Percentiles rank a stretch among this genome's conserved stretches.
Conservation (phyloP, 2,113 vertebrate species). For the Cricetomys ansorgei region DNA sequence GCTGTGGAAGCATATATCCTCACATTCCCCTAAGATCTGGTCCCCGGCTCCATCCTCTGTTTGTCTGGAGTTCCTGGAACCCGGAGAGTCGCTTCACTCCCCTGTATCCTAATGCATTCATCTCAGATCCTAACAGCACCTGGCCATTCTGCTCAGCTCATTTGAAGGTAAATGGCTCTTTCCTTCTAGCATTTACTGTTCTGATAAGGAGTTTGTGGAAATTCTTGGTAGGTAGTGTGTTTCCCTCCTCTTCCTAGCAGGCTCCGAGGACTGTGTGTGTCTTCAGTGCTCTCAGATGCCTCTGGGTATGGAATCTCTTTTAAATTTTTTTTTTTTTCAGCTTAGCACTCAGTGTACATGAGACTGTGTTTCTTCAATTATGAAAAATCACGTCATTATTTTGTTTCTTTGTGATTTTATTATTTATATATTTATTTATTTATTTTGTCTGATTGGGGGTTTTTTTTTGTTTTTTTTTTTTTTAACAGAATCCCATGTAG, state of each 20-base stretch:
- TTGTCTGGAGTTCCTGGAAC: background rate
- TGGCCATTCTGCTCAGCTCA: background rate
- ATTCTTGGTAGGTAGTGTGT: slow-evolving; percentile 56
- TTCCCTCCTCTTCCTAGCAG: background rate
- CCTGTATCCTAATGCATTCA: background rate
- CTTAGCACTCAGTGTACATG: background rate
- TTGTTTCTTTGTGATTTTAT: background rate
- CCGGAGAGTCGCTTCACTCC: background rate
- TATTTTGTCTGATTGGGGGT: no score
- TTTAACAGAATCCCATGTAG: background rate
- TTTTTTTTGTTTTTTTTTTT: background rate
- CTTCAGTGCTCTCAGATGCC: background rate
- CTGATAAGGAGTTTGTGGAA: slow-evolving; percentile 44
- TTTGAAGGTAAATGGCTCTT: background rate
- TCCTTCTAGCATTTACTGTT: slow-evolving; percentile 12
- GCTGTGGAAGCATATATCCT: no score
- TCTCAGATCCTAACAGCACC: background rate
- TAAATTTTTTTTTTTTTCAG: background rate
- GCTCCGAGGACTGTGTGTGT: slow-evolving; percentile 24
- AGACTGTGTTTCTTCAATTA: slow-evolving; percentile 6
- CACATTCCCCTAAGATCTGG: background rate
- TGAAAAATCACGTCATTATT: background rate
- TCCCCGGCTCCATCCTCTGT: background rate
- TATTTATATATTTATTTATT: background rate
- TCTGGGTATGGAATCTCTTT: slow-evolving; percentile 1